Base-by-base conservation (phyloP, 92 coral and sea anemone genomes). In the Palythoa heliodiscus region DNA sequence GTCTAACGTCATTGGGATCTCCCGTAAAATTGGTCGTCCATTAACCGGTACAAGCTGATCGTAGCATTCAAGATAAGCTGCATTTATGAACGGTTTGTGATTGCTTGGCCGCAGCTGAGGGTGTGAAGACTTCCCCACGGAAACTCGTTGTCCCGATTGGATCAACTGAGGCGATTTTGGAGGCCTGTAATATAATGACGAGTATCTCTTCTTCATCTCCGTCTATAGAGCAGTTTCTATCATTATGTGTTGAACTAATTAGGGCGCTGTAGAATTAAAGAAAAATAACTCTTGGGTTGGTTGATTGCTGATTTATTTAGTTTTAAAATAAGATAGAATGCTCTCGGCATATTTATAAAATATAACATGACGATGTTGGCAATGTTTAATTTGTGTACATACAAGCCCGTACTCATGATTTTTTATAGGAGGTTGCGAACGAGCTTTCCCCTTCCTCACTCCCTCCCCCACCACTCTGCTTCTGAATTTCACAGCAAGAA, bases 61-160 rank as follows among this genome's bases (percentile, higher is more conserved):
- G 64, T 80, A 80, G 14, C 61, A 66, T 67, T 80, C 84, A 24
- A 80, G 84, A 55, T 80, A 35, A 2, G 75, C 24, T 7, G 84
- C 84, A 68, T 80, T 80, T 47, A 80, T 80, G 74, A 66, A 66
- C 43, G 73, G 84, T 16, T 80, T 80, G 57, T 80, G 43, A 39
- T 48, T 80, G 11, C 84, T 80, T 15, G 84, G 84, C 58, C 84
- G 47, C 24, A 80, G 22, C 84, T 80, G 84, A 22, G 84, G 84
- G 22, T 23, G 73, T 1, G 84, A 80, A 2, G 61, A 55, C 6
- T 39, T 48, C 15, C 84, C 84, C 14, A 80, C 84, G 3, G 84
- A 80, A 11, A 80, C 74, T 9, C 64, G 84, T n/a, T 58, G 73
- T 48, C 73, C 48, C 12, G 84, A 55, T 2, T 24, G 60, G 24